Percentiles rank a stretch among this genome's conserved stretches.
phyloP scores from a whole-genome alignment of 2,888 invertebrate genomes.

The Thecophora atra region DNA sequence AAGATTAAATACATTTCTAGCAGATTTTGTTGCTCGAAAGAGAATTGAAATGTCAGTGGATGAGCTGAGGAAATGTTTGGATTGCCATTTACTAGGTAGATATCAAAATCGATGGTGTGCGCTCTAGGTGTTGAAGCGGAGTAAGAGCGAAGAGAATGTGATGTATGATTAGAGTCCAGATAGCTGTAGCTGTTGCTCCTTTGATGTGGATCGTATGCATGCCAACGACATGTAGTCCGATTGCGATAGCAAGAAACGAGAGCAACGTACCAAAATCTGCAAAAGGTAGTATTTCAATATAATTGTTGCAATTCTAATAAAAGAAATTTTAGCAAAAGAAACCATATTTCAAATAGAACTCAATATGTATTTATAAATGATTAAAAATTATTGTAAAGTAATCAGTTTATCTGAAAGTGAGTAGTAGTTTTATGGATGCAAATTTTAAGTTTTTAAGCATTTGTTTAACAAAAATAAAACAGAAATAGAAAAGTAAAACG shows the following conservation, averaged over 20 bases:
- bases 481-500: too few relatives aligned
- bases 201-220: constrained; percentile 70
- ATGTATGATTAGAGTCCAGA: neutral
- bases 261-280: constrained; percentile 95
- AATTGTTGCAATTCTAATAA: too few relatives aligned
- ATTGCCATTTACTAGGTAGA: constrained; percentile 96
- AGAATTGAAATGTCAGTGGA: constrained; percentile 93
- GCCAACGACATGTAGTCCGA: constrained; percentile 83
- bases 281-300: constrained; percentile 51
- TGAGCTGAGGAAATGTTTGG: constrained; percentile 86
- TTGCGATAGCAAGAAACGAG: constrained; percentile 92
- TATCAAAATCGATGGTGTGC: constrained; percentile 78
- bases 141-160: too few relatives aligned
- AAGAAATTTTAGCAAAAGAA: too few relatives aligned
- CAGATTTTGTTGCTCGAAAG: constrained; percentile 94
- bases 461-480: too few relatives aligned
- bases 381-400: too few relatives aligned
- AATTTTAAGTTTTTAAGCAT: too few relatives aligned
- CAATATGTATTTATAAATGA: too few relatives aligned
- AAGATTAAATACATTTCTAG: constrained; percentile 90
- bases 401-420: too few relatives aligned
- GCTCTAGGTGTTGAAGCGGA: constrained; percentile 30
- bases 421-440: too few relatives aligned
- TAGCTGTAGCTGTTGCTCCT: constrained; percentile 28
- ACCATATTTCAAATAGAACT: too few relatives aligned